Conservation (phyloP, 2,113 vertebrate species). For the Neomonachus schauinslandi region DNA sequence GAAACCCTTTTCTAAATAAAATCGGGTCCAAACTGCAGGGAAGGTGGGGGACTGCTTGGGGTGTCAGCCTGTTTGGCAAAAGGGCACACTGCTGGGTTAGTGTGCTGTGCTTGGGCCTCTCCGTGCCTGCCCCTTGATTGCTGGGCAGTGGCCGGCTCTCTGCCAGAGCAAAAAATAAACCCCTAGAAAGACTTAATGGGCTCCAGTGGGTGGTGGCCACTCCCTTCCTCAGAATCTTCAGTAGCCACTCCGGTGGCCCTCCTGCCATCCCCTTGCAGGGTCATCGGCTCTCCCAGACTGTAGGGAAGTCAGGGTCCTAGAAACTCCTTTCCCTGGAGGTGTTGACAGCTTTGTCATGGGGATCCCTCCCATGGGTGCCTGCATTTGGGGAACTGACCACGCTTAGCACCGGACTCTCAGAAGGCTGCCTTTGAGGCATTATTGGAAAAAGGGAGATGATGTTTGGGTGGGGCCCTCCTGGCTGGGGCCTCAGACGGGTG, state of each 20-base stretch:
- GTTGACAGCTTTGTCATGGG: conserved; percentile 29
- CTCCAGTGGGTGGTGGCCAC: conserved; percentile 28
- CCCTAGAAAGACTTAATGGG: conserved; percentile 45
- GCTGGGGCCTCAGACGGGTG: conserved; percentile 49
- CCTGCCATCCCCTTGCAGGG: neutral
- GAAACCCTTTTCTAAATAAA: conserved; percentile 40
- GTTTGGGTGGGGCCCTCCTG: conserved; percentile 68
- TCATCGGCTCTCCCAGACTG: neutral
- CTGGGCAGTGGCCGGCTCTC: conserved; percentile 21
- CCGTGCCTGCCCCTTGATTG: neutral
- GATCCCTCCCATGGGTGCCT: neutral
- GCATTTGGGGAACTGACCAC: neutral
- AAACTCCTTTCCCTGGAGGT: conserved; percentile 6
- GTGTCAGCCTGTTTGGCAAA: neutral
- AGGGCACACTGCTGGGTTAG: neutral
- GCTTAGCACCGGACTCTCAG: neutral
- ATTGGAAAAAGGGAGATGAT: conserved; percentile 50
- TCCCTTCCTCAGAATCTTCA: conserved; percentile 2
- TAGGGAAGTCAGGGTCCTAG: neutral
- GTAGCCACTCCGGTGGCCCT: neutral
- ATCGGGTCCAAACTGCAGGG: neutral
- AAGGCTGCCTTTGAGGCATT: neutral
- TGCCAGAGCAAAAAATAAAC: conserved; percentile 53
- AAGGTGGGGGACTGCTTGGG: neutral
- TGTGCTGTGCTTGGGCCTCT: neutral